These are phyloP conservation scores for Augiades crinisus DNA, from an alignment of 2,888 invertebrate genomes.

Conservation along the genomic window DNA sequence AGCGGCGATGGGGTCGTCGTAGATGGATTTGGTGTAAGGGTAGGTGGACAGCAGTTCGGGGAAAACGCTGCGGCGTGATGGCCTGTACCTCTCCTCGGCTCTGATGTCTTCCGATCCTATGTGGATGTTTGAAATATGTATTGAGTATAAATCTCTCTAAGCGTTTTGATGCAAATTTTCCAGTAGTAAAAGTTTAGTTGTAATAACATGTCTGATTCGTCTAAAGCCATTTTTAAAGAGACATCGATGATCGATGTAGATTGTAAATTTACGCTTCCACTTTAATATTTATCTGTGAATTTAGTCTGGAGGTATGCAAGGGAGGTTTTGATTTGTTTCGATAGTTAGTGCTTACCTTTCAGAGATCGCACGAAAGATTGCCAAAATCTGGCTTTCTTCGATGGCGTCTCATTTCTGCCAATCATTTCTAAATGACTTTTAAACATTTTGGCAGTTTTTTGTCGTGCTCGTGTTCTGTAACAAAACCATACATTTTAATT, in stretches of 20 bases:
- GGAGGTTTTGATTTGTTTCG: too few species aligned
- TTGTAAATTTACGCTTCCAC: too few species aligned
- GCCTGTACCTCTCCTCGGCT: conserved; percentile 91
- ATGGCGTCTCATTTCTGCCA: conserved; percentile 94
- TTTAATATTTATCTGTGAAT: too few species aligned
- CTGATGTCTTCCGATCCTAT: conserved; percentile 94
- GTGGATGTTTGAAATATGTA: background rate
- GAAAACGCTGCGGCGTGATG: conserved; percentile 87
- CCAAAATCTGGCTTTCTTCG: conserved; percentile 97
- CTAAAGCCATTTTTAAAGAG: too few species aligned
- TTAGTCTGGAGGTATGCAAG: too few species aligned
- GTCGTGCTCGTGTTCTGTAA: conserved; percentile 89
- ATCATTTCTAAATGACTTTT: conserved; percentile 96
- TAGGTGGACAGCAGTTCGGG: conserved; percentile 88
- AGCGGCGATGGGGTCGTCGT: conserved; percentile 90
- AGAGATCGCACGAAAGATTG: conserved; percentile 95
- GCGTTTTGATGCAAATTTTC: too few species aligned
- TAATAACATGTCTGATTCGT: too few species aligned
- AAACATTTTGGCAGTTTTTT: conserved; percentile 90
- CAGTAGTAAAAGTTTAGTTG: too few species aligned
- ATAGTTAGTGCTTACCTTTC: conserved; percentile 94
- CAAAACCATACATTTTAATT: conserved; percentile 37
- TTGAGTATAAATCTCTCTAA: too few species aligned
- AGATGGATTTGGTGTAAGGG: conserved; percentile 93
- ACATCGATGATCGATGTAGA: too few species aligned